Conservation (phyloP, 2,888 invertebrate genomes). For the Cantharis lateralis region DNA sequence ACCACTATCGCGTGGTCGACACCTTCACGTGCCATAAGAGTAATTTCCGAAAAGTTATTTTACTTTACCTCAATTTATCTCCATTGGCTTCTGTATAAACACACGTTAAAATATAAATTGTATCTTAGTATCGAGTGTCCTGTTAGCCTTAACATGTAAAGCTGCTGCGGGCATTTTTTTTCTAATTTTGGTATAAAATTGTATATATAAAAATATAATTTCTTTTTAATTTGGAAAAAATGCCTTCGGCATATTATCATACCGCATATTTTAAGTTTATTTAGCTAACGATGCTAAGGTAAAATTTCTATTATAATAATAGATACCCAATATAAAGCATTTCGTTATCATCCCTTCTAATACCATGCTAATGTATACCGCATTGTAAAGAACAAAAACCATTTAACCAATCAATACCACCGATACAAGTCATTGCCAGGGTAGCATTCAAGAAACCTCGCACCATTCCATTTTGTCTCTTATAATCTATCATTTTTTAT, state of each 20-base stretch:
- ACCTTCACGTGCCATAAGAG: too few relatives aligned
- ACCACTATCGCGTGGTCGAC: too few relatives aligned
- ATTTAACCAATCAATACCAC: not conserved
- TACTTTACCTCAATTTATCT: too few relatives aligned
- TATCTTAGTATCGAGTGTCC: too few relatives aligned
- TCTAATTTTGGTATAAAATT: not conserved
- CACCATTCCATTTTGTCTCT: not conserved
- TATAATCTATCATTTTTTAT: not conserved
- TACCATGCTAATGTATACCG: not conserved
- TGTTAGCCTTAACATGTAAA: not conserved
- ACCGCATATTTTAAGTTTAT: not conserved
- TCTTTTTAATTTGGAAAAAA: too few relatives aligned
- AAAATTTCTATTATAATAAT: not conserved
- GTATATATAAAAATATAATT: too few relatives aligned
- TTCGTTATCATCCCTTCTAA: not conserved
- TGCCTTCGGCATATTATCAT: not conserved
- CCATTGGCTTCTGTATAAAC: too few relatives aligned
- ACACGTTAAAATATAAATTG: too few relatives aligned
- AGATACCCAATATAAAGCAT: not conserved
- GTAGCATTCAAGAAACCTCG: not conserved
- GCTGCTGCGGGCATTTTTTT: not conserved
- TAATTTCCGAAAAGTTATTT: too few relatives aligned
- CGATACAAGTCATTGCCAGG: not conserved
- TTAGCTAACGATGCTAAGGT: not conserved
- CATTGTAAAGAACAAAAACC: not conserved